Evolutionary conservation across 2,888 invertebrate genomes (phyloP).

Genomic region (Bellardia bayeri): DNA sequence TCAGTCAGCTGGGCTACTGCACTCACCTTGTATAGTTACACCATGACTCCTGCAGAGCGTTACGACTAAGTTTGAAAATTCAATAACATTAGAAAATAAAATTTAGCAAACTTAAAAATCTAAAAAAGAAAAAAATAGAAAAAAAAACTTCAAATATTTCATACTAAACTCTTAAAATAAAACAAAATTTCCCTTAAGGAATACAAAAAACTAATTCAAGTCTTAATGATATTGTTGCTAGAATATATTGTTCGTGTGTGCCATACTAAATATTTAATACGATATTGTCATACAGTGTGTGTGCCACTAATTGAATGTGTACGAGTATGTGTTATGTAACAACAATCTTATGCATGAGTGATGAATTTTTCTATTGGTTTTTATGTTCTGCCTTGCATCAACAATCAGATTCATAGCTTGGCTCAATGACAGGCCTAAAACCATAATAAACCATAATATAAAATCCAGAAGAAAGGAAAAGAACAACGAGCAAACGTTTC

Average conservation of each 20-base stretch:
- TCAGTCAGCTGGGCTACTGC: too few relatives aligned
- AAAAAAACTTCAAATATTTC: not conserved
- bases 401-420: not conserved
- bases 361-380: not conserved
- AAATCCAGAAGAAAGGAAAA: not conserved
- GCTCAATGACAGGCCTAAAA: constrained; percentile 16
- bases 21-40: too few relatives aligned
- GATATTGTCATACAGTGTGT: not conserved
- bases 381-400: not conserved
- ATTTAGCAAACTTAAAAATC: not conserved
- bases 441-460: not conserved
- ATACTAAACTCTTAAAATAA: not conserved
- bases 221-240: not conserved
- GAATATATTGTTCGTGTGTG: not conserved
- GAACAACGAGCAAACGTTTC: not conserved
- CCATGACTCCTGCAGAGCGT: not conserved
- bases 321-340: constrained; percentile 6
- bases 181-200: not conserved
- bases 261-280: not conserved
- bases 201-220: not conserved
- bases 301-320: constrained; percentile 12
- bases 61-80: not conserved
- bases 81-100: not conserved
- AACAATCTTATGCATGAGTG: constrained; percentile 13
- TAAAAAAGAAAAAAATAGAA: not conserved